Base-by-base conservation (phyloP, 2,797 vertebrate species). In the Protosalanx chinensis region DNA sequence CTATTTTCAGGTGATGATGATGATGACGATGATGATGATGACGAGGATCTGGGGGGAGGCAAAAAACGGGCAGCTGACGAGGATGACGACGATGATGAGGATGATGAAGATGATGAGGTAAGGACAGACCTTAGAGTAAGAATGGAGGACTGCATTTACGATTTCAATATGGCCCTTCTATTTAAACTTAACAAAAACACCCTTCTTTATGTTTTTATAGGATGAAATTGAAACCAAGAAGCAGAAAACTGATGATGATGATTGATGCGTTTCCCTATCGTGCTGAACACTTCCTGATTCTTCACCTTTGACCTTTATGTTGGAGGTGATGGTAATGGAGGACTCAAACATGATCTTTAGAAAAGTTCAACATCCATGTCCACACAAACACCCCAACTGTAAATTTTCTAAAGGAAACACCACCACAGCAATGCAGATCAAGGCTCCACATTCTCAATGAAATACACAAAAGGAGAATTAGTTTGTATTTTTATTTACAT, bases 401-500 rank as follows among this genome's bases (percentile, higher is more conserved):
- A 88, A 74, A 87, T 90, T 90, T 91, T 90, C 79, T 90, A 91
- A 86, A 91, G 85, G 85, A 84, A 81, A 78, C 76, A 84, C 73
- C 82, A 85, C 86, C 89, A 88, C 84, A 67, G 49, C 73, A 78
- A 81, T 72, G 62, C 87, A 84, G 82, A 82, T 92, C 89, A 90
- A 83, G 90, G 90, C 92, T 93, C 93, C 88, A 86, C 88, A 90
- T 91, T 92, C 91, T 91, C 93, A 90, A 91, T 90, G 91, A 92
- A 91, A 93, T 92, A 92, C 92, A 91, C 92, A 88, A 89, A 93
- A 91, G 93, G 92, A 95, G 93, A 94, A 95, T 96, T 96, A 93
- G 94, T 97, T 97, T 97, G 95, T 97, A 96, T 97, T 97, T 98
- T 98, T 95, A 96, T 98, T 98, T 97, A 97, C 95, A 96, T 97